A percentile compares a stretch with the other conserved stretches of the same genome.
phyloP scores from a whole-genome alignment of 2,888 invertebrate genomes.

The Amblyteles armatorius region DNA sequence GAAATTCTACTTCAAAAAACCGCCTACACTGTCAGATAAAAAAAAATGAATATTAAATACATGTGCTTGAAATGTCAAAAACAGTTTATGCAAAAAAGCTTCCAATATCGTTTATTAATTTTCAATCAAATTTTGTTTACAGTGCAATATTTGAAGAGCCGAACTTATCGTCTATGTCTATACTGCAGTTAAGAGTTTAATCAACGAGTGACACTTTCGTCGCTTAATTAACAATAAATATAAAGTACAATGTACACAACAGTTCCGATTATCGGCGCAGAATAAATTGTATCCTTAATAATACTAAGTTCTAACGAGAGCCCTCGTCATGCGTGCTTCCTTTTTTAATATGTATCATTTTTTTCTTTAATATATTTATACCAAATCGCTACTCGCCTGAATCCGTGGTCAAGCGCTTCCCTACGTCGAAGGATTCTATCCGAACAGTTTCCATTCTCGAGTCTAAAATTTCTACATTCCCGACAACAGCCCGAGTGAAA shows the following conservation, averaged over 20 bases:
- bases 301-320: conserved; percentile 54
- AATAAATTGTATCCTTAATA: conserved; percentile 35
- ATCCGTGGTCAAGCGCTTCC: neutral
- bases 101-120: too few relatives aligned
- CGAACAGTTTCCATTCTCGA: neutral
- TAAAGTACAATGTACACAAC: conserved; percentile 8
- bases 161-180: neutral
- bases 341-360: neutral
- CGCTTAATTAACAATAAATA: conserved; percentile 47
- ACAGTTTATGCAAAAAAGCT: too few relatives aligned
- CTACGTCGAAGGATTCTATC: neutral
- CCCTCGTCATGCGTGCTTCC: neutral
- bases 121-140: too few relatives aligned
- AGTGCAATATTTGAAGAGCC: neutral
- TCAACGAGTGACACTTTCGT: conserved; percentile 6
- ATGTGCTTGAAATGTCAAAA: too few relatives aligned
- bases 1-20: neutral
- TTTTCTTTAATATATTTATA: neutral
- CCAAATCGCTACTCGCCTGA: neutral
- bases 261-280: neutral
- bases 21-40: neutral
- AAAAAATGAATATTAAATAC: neutral
- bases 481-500: neutral
- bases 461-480: conserved; percentile 12
- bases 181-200: neutral